Conservation (phyloP, 2,797 vertebrate genomes). For the Sorex maritimensis region DNA sequence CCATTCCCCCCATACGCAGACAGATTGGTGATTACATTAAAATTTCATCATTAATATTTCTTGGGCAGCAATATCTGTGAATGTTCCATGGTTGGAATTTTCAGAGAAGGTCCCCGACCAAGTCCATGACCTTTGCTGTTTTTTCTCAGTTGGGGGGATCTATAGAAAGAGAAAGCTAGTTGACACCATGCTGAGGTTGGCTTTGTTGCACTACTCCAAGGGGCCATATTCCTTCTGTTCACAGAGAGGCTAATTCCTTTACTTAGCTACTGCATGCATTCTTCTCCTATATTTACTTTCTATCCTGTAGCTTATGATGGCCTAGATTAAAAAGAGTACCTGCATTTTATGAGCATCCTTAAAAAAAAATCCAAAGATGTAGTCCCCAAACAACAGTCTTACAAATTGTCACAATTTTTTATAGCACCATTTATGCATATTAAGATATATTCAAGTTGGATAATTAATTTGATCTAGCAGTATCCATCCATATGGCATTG, state of each 20-base stretch:
- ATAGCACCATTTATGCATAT: constrained; percentile 24
- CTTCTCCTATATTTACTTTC: constrained; percentile 37
- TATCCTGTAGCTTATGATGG: constrained; percentile 15
- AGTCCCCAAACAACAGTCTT: constrained; percentile 37
- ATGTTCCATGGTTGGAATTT: constrained; percentile 80
- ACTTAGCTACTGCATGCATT: constrained; percentile 55
- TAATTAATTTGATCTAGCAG: constrained; percentile 68
- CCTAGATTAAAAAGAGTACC: constrained; percentile 16
- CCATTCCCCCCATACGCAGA: constrained; percentile 58
- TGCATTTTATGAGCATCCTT: constrained; percentile 57
- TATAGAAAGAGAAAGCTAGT: constrained; percentile 81
- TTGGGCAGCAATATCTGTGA: constrained; percentile 80
- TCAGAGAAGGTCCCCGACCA: constrained; percentile 86
- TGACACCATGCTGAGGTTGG: constrained; percentile 79
- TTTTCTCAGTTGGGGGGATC: constrained; percentile 80
- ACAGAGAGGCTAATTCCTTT: constrained; percentile 78
- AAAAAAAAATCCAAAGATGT: constrained; percentile 63
- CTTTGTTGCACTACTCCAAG: constrained; percentile 78
- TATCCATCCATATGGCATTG: constrained; percentile 66
- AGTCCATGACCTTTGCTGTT: constrained; percentile 89
- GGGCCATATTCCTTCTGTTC: constrained; percentile 76
- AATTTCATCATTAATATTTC: constrained; percentile 77
- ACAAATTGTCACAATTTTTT: not conserved
- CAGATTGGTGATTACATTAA: constrained; percentile 78
- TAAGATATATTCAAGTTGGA: constrained; percentile 57